Conservation (phyloP, 2,797 vertebrate genomes). For the Pseudochirops cupreus region DNA sequence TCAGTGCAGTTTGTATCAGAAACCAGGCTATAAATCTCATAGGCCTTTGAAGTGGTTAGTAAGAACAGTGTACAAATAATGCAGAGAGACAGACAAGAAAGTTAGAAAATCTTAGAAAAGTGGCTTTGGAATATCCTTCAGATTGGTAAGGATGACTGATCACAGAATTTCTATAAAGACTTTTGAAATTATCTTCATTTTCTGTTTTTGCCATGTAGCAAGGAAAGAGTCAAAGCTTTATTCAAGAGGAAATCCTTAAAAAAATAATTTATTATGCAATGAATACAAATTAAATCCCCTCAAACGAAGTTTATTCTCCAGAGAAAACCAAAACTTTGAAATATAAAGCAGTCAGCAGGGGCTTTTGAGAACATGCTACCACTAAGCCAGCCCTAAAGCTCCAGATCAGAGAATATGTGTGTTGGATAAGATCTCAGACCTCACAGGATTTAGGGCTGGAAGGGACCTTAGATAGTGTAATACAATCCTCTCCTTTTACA, state of each 20-base stretch:
- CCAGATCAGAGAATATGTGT: background rate
- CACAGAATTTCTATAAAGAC: background rate
- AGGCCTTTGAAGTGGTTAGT: background rate
- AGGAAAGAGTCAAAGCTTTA: background rate
- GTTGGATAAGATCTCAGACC: background rate
- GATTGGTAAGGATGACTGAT: background rate
- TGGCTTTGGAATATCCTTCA: background rate
- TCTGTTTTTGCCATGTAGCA: background rate
- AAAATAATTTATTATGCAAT: background rate
- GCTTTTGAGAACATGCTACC: background rate
- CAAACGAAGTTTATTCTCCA: background rate
- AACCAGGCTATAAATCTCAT: background rate
- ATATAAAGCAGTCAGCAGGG: background rate
- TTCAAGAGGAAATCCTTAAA: background rate
- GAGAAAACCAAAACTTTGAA: background rate
- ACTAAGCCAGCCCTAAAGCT: background rate
- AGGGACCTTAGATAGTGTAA: background rate
- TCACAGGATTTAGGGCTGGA: background rate
- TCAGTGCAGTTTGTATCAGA: background rate
- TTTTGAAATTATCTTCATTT: background rate
- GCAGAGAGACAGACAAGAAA: background rate
- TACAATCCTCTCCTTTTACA: background rate
- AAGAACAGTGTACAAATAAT: background rate
- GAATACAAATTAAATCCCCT: background rate
- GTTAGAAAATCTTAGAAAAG: background rate